Evolutionary conservation across 2,888 invertebrate genomes (phyloP).

Genomic region (Leptura quadrifasciata): DNA sequence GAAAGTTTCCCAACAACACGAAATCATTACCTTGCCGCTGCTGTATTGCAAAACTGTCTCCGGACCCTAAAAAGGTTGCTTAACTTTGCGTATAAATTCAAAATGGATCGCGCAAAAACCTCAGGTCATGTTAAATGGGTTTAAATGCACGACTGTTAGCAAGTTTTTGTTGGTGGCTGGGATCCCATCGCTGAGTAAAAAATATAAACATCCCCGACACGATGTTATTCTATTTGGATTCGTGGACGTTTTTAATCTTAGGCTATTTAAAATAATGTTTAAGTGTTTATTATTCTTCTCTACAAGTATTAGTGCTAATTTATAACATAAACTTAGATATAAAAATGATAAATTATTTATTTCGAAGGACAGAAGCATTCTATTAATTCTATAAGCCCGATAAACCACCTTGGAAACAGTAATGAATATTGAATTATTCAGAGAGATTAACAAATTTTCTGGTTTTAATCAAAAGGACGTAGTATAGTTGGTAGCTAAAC

Average conservation of each 20-base stretch:
- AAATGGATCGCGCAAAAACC: slow-evolving; percentile 39
- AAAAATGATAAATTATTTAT: too few species aligned
- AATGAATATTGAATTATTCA: slow-evolving; percentile 10
- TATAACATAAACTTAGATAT: too few species aligned
- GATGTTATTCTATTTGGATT: not conserved
- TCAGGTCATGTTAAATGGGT: slow-evolving; percentile 32
- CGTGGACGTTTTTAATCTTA: not conserved
- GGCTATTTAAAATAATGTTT: too few species aligned
- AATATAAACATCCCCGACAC: slow-evolving; percentile 20
- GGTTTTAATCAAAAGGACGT: slow-evolving; percentile 11
- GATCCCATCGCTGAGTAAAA: slow-evolving; percentile 5
- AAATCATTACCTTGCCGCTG: slow-evolving; percentile 28
- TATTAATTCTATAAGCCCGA: too few species aligned
- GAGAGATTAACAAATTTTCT: not conserved
- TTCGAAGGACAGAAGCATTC: too few species aligned
- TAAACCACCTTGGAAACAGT: not conserved
- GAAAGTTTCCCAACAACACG: slow-evolving; percentile 24
- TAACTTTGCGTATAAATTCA: slow-evolving; percentile 42
- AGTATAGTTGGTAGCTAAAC: slow-evolving; percentile 1
- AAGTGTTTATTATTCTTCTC: too few species aligned
- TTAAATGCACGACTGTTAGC: slow-evolving; percentile 36
- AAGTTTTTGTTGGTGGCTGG: slow-evolving; percentile 8
- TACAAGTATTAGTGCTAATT: too few species aligned
- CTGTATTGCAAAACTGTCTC: not conserved
- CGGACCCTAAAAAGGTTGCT: slow-evolving; percentile 36